Conservation (phyloP, 2,888 invertebrate genomes). For the Nomada fabriciana region DNA sequence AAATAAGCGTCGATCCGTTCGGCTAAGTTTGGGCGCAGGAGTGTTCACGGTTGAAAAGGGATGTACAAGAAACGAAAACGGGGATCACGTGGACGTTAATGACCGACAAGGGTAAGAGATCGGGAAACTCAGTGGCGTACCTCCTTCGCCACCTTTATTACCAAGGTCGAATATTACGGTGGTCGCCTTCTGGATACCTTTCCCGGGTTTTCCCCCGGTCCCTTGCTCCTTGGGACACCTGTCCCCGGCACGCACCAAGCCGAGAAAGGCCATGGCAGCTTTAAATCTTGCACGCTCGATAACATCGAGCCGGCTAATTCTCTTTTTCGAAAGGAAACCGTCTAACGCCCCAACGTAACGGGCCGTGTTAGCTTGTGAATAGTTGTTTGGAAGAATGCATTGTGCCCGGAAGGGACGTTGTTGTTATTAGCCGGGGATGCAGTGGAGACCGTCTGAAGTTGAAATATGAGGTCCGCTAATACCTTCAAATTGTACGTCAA, state of each 20-base stretch:
- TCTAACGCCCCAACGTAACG: neutral
- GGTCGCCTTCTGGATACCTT: constrained; percentile 29
- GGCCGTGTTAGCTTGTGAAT: neutral
- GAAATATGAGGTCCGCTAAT: neutral
- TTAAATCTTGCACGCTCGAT: constrained; percentile 43
- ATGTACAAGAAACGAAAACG: constrained; percentile 24
- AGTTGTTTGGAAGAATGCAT: neutral
- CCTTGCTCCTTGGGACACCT: constrained; percentile 38
- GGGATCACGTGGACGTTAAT: constrained; percentile 47
- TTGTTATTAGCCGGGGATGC: neutral
- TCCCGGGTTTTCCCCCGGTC: constrained; percentile 26
- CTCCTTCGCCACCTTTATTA: constrained; percentile 49
- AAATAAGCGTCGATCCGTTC: constrained; percentile 51
- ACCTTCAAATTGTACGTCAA: neutral
- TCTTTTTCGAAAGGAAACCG: neutral
- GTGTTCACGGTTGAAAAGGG: constrained; percentile 39
- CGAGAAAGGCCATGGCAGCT: constrained; percentile 24
- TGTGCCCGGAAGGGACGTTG: neutral
- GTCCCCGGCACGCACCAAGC: constrained; percentile 44
- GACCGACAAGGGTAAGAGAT: constrained; percentile 28
- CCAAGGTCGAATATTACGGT: constrained; percentile 55
- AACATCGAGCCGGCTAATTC: constrained; percentile 42
- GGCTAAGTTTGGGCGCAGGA: constrained; percentile 2
- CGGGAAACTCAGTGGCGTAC: constrained; percentile 26
- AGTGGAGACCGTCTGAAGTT: neutral